phyloP scores from a whole-genome alignment of 2,888 invertebrate genomes.

The Monochamus alternatus region DNA sequence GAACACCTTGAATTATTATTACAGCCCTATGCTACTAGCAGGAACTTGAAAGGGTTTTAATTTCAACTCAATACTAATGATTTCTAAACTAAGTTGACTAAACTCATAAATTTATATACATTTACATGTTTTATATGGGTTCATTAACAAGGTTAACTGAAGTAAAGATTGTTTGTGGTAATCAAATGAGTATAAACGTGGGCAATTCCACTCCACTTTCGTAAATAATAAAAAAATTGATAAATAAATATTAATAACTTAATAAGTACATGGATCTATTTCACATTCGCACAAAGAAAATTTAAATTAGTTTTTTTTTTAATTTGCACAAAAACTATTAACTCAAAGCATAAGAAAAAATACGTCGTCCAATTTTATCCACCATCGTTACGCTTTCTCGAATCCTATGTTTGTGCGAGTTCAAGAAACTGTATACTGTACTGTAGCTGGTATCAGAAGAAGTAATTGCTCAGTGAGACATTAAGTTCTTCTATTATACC shows the following conservation, averaged over 20 bases:
- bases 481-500: neutral
- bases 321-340: neutral
- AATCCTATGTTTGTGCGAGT: neutral
- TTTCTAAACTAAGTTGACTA: too few species aligned
- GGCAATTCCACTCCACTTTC: too few species aligned
- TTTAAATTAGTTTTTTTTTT: neutral
- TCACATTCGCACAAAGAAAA: neutral
- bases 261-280: neutral
- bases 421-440: slow-evolving; percentile 8
- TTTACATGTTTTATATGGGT: too few species aligned
- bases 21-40: too few species aligned
- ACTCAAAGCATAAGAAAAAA: neutral
- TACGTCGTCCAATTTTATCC: neutral
- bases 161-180: too few species aligned
- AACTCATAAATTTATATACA: too few species aligned
- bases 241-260: neutral
- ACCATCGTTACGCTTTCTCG: slow-evolving; percentile 6
- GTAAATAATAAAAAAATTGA: too few species aligned
- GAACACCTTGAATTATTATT: too few species aligned
- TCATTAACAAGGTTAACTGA: too few species aligned
- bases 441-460: neutral
- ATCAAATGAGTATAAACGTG: too few species aligned
- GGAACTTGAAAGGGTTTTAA: too few species aligned
- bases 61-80: too few species aligned
- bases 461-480: neutral